A percentile compares a stretch with the other conserved stretches of the same genome.
Conservation (phyloP, 2,888 invertebrate genomes). For the Euphydryas editha region DNA sequence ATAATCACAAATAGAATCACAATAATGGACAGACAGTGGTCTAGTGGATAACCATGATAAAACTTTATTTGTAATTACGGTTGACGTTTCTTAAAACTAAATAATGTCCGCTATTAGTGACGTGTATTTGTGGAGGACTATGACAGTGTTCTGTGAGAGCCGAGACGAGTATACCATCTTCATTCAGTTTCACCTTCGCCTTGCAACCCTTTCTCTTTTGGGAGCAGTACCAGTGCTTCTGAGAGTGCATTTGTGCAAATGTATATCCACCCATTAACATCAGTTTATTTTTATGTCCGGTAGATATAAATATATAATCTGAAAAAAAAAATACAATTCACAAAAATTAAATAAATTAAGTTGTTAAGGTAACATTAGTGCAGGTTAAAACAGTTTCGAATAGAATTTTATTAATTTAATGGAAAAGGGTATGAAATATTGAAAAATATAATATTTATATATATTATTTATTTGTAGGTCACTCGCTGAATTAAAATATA, state of each 20-base stretch:
- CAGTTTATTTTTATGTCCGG: conserved; percentile 27
- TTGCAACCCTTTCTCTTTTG: conserved; percentile 45
- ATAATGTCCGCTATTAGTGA: conserved; percentile 12
- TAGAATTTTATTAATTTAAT: too few relatives aligned
- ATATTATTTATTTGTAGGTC: too few relatives aligned
- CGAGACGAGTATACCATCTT: conserved; percentile 38
- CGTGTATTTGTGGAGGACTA: conserved; percentile 37
- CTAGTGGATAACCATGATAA: too few relatives aligned
- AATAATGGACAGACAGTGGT: neutral
- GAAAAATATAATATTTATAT: too few relatives aligned
- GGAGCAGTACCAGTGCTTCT: conserved; percentile 47
- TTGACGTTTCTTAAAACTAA: conserved; percentile 13
- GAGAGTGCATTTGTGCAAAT: conserved; percentile 34
- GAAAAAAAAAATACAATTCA: conserved; percentile 5
- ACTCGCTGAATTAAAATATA: too few relatives aligned
- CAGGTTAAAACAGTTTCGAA: too few relatives aligned
- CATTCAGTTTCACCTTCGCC: conserved; percentile 47
- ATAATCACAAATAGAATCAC: too few relatives aligned
- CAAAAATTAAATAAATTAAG: neutral
- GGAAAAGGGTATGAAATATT: too few relatives aligned
- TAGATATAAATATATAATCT: conserved; percentile 27
- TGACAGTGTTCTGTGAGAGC: conserved; percentile 46
- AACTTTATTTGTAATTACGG: neutral
- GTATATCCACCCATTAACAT: conserved; percentile 30
- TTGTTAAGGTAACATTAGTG: neutral